These are phyloP conservation scores for Parazoanthus darwini DNA, from an alignment of 92 coral and sea anemone species.

Conservation along the genomic window DNA sequence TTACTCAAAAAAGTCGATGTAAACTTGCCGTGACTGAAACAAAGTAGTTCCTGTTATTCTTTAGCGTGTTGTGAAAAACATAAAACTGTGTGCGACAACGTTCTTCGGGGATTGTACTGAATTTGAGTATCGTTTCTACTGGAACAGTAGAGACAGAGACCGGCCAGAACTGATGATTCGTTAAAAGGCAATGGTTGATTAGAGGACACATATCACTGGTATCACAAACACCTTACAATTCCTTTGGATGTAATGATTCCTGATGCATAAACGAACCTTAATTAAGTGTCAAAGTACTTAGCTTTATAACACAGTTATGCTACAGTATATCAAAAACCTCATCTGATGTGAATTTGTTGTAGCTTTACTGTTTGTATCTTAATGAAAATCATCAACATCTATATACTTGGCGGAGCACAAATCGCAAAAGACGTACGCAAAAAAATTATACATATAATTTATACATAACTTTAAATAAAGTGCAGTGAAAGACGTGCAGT, in stretches of 20 bases:
- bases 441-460: background rate
- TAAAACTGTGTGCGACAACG: background rate
- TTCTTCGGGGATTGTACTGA: background rate
- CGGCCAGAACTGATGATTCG: background rate
- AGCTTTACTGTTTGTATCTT: background rate
- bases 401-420: background rate
- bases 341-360: background rate
- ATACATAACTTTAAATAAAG: background rate
- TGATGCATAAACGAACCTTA: background rate
- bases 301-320: no score
- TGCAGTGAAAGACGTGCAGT: background rate
- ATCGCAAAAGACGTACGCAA: background rate
- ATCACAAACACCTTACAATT: background rate
- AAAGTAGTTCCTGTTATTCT: slow-evolving; percentile 2
- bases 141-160: background rate
- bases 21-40: background rate
- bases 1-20: background rate
- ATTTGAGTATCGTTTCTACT: background rate
- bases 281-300: no score
- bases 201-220: background rate
- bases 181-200: background rate
- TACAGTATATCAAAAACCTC: no score
- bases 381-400: background rate
- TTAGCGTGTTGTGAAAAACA: background rate
- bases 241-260: background rate